phyloP scores from a whole-genome alignment of 1,140 invertebrate genomes.

The Tetragonula clypearis region DNA sequence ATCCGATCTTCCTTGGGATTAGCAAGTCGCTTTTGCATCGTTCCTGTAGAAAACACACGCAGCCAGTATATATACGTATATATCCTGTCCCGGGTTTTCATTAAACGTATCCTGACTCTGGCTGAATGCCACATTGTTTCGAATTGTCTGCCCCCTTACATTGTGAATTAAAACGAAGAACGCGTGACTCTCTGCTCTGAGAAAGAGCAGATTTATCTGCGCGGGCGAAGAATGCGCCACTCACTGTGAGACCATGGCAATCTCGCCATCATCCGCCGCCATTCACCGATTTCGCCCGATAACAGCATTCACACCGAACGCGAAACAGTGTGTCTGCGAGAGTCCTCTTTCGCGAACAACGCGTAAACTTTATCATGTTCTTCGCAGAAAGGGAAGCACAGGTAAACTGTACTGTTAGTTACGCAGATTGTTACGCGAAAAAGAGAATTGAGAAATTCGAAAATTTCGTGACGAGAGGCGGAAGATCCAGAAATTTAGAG shows the following conservation, averaged over 20 bases:
- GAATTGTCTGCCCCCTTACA: background rate
- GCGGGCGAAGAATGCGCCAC: constrained; percentile 28
- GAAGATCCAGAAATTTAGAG: background rate
- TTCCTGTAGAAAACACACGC: background rate
- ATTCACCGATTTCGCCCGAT: constrained; percentile 43
- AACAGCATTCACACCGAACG: constrained; percentile 31
- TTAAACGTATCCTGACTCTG: constrained; percentile 40
- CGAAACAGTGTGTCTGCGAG: background rate
- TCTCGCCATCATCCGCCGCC: constrained; percentile 38
- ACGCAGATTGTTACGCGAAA: background rate
- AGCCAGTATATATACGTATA: background rate
- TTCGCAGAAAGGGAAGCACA: background rate
- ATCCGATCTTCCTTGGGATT: background rate
- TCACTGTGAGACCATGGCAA: constrained; percentile 37
- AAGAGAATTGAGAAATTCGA: no score
- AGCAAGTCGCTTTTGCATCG: background rate
- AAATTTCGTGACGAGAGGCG: no score
- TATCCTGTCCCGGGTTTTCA: constrained; percentile 29
- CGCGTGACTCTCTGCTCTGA: constrained; percentile 31
- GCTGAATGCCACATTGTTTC: constrained; percentile 41
- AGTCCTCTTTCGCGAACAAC: background rate
- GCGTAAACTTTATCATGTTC: background rate
- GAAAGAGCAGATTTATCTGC: constrained; percentile 49
- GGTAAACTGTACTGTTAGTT: background rate
- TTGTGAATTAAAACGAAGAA: constrained; percentile 32